Percentiles rank a stretch among this genome's conserved stretches.
Evolutionary conservation across 2,113 vertebrate genomes (phyloP).

Genomic region (Calcarius ornatus): DNA sequence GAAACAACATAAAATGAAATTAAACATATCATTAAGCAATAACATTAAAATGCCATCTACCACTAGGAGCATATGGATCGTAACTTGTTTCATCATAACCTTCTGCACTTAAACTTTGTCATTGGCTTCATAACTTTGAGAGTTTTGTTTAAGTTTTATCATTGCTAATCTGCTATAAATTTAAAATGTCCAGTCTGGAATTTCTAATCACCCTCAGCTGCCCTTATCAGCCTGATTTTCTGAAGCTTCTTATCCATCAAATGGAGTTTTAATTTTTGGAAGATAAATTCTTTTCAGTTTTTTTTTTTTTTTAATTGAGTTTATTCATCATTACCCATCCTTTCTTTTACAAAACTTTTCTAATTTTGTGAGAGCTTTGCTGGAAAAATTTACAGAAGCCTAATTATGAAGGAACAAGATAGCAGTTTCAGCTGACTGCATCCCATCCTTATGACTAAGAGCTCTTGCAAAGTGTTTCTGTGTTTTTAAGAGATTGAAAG

Average conservation of each 20-base stretch:
- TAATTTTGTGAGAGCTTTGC: background rate
- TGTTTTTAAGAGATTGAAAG: background rate
- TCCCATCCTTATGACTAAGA: background rate
- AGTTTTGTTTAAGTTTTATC: conserved; percentile 3
- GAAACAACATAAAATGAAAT: conserved; percentile 56
- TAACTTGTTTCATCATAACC: conserved; percentile 55
- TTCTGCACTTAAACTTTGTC: conserved; percentile 22
- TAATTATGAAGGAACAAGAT: background rate
- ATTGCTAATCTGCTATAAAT: background rate
- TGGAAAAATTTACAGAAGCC: background rate
- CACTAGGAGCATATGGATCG: conserved; percentile 40
- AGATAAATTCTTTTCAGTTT: background rate
- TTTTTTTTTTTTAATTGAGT: background rate
- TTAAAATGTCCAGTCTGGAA: background rate
- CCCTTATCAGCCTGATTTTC: background rate
- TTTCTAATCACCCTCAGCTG: background rate
- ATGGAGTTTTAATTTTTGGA: background rate
- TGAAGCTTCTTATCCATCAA: background rate
- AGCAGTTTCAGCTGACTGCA: background rate
- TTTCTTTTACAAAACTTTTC: background rate
- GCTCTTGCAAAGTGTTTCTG: background rate
- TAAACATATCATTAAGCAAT: conserved; percentile 62
- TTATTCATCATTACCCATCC: background rate
- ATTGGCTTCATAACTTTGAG: background rate
- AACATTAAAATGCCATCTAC: conserved; percentile 62